Percentiles rank a stretch among this genome's conserved stretches.
phyloP scores from a whole-genome alignment of 2,888 invertebrate genomes.

The Horisme vitalbata region DNA sequence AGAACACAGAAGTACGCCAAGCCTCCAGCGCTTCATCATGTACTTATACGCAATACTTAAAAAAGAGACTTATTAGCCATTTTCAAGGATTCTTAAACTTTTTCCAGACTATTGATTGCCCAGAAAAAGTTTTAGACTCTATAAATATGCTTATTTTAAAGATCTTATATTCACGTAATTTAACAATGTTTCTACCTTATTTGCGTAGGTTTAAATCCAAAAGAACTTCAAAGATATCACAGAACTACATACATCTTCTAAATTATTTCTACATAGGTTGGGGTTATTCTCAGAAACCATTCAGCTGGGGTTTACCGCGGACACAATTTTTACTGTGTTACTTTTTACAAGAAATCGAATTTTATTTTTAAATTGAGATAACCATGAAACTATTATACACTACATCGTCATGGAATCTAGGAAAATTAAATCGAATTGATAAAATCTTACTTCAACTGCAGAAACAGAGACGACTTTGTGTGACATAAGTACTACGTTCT shows the following conservation, averaged over 20 bases:
- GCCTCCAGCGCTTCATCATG: too few relatives aligned
- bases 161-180: too few relatives aligned
- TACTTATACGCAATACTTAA: too few relatives aligned
- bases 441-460: slow-evolving; percentile 33
- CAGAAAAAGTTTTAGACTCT: too few relatives aligned
- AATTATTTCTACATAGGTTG: background rate
- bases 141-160: too few relatives aligned
- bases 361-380: slow-evolving; percentile 27
- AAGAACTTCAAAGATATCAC: background rate
- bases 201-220: too few relatives aligned
- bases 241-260: background rate
- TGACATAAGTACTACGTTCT: slow-evolving; percentile 34
- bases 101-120: too few relatives aligned
- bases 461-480: slow-evolving; percentile 35
- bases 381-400: slow-evolving; percentile 27
- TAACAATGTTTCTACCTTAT: too few relatives aligned
- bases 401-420: slow-evolving; percentile 21
- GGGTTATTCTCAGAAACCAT: slow-evolving; percentile 4
- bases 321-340: slow-evolving; percentile 2
- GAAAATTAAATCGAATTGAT: slow-evolving; percentile 42
- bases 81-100: too few relatives aligned
- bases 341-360: slow-evolving; percentile 1
- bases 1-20: too few relatives aligned
- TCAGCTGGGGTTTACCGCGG: background rate
- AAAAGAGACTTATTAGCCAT: too few relatives aligned